Base-by-base conservation (phyloP, 2,113 vertebrate genomes). In the Tenebrosternarchus preto region DNA sequence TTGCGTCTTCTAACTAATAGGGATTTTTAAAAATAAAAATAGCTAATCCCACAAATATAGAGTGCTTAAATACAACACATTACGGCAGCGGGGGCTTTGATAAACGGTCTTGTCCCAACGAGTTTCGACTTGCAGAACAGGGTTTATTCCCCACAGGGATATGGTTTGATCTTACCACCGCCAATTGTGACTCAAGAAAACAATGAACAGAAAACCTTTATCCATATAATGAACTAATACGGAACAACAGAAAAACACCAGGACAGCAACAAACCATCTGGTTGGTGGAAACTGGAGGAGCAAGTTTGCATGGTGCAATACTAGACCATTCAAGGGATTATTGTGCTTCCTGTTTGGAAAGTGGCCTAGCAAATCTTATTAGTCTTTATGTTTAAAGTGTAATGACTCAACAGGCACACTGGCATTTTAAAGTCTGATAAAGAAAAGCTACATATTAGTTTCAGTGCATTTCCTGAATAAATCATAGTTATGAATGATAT, bases 71-170 rank as follows among this genome's bases (percentile, higher is more conserved):
- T 71, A 16, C 56, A 24, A 70, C 29, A 20, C 61, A 60, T n/a
- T 25, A 7, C 24, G 4, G 33, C 57, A 33, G 22, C 22, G 11
- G 46, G 29, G 15, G 9, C n/a, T 66, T 82, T 79, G 71, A 75
- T 75, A 15, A 27, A 5, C 46, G 57, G 80, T 85, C 80, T 85
- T 80, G 80, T 82, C 80, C 80, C 82, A 85, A 85, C 84, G 31
- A 72, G 73, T 72, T 53, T 31, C 20, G 78, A 33, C 80, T 66
- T 68, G 84, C 31, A 77, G 67, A 76, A 79, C 84, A 67, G 55
- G 84, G 82, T 85, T 67, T 27, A 76, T 82, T 85, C 77, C 73
- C 68, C 39, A 39, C 50, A 27, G 46, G 33, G 29, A 57, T 36
- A 78, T 15, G 71, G 12, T 66, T 43, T 78, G 76, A 74, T 50